These are phyloP conservation scores for Metaphire vulgaris DNA, from an alignment of 1,140 invertebrate genomes.

Conservation along the genomic window DNA sequence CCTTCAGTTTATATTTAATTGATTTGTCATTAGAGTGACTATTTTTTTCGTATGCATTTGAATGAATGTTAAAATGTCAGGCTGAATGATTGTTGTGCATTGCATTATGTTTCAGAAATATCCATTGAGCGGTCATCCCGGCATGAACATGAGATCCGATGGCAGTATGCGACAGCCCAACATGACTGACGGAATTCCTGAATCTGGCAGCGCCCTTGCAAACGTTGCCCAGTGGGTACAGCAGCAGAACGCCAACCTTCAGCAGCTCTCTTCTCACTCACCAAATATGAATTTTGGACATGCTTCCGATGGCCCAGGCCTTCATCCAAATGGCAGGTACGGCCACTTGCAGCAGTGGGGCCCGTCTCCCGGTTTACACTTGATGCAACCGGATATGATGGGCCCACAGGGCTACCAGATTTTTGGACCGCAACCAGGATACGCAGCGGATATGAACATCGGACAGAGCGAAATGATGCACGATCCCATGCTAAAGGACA, in stretches of 20 bases:
- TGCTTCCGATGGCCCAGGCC: neutral
- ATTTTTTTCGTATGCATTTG: too few species aligned
- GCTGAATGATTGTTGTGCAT: too few species aligned
- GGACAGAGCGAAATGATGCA: neutral
- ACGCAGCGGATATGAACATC: neutral
- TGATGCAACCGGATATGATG: neutral
- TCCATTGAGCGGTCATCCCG: neutral
- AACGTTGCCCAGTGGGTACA: slow-evolving; percentile 47
- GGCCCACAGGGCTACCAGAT: neutral
- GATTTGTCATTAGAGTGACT: too few species aligned
- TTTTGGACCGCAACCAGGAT: neutral
- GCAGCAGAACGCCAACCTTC: slow-evolving; percentile 44
- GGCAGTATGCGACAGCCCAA: neutral
- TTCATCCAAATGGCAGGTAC: neutral
- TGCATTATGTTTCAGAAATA: neutral
- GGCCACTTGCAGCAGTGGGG: neutral
- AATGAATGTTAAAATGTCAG: too few species aligned
- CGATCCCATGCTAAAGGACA: slow-evolving; percentile 63
- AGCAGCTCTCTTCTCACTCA: slow-evolving; percentile 30
- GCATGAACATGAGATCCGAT: neutral
- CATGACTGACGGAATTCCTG: neutral
- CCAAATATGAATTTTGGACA: neutral
- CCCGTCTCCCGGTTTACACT: neutral
- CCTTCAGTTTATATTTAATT: too few species aligned
- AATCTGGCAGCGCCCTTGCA: slow-evolving; percentile 30